These are phyloP conservation scores for Phylloscopus trochilus DNA, from an alignment of 2,113 vertebrate species.

Conservation along the genomic window DNA sequence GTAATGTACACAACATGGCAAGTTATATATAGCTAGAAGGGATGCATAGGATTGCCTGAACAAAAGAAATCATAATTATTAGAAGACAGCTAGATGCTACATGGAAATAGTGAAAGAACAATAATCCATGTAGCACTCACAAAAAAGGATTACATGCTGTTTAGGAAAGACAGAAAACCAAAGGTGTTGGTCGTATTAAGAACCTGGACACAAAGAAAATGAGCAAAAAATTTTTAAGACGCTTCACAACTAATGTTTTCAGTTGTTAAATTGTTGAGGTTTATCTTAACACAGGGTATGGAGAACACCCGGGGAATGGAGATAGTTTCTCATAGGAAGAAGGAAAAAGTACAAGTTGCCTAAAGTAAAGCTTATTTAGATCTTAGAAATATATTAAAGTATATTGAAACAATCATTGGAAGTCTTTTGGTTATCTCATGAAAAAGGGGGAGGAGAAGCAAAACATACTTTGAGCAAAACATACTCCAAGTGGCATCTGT, in stretches of 20 bases:
- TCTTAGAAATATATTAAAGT: not conserved
- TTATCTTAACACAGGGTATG: not conserved
- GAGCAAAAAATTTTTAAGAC: not conserved
- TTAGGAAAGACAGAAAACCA: not conserved
- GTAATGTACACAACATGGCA: rapidly evolving
- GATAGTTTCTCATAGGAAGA: not conserved
- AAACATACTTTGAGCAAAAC: not conserved
- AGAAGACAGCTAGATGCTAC: not conserved
- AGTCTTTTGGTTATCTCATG: not conserved
- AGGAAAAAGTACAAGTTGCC: not conserved
- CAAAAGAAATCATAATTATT: not conserved
- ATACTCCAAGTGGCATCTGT: not conserved
- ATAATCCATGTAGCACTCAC: not conserved
- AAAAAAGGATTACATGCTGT: not conserved
- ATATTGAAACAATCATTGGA: not conserved
- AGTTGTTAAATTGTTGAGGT: not conserved
- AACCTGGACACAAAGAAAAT: not conserved
- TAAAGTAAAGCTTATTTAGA: not conserved
- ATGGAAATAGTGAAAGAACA: not conserved
- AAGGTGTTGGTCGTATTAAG: not conserved
- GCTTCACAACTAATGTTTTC: not conserved
- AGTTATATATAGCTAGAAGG: not conserved
- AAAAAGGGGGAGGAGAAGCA: not conserved
- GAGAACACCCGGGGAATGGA: not conserved
- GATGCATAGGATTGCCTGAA: not conserved